Base-by-base conservation (phyloP, 2,888 invertebrate genomes). In the Actias luna region DNA sequence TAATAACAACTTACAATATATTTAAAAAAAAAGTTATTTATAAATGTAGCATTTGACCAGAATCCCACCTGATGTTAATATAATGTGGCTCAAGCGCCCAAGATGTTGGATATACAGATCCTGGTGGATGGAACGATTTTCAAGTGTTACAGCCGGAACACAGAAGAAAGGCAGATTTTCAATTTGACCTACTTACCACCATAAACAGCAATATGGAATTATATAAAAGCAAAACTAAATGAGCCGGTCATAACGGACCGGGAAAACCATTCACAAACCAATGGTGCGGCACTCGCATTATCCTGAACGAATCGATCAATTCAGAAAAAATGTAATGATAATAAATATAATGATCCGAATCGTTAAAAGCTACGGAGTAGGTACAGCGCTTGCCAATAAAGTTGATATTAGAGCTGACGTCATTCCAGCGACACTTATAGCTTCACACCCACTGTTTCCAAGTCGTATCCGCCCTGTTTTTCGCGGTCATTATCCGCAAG, bases 391-490 rank as follows among this genome's bases (percentile, higher is more conserved):
- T n/a, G 27, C 55, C 55, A 55, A 55, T 55, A 55, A 55, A 55
- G 16, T 55, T 55, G 55, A 29, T 55, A 55, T 55, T 55, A 55
- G 55, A 29, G 1, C 55, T 55, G 55, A 55, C 55, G 55, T 55
- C 55, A 55, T 16, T 46, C 55, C 55, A 16, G 22, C 46, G 46
- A 46, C 55, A 55, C 27, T 55, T 55, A 55, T 55, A 46, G 46
- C 46, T 46, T 29, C 55, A 29, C 55, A 55, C 55, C 55, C 55
- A 55, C 29, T 55, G 55, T 55, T 55, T 55, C 55, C 55, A 55
- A 29, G 55, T 16, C 55, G 55, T 16, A 55, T 55, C 55, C 55
- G 55, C 55, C 55, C 55, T 55, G 55, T 55, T 55, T 46, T 55
- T 29, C 55, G 55, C 29, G 55, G 27, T 18, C 55, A 55, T 55